phyloP scores from a whole-genome alignment of 2,797 vertebrate species.

The Geotrypetes seraphini region DNA sequence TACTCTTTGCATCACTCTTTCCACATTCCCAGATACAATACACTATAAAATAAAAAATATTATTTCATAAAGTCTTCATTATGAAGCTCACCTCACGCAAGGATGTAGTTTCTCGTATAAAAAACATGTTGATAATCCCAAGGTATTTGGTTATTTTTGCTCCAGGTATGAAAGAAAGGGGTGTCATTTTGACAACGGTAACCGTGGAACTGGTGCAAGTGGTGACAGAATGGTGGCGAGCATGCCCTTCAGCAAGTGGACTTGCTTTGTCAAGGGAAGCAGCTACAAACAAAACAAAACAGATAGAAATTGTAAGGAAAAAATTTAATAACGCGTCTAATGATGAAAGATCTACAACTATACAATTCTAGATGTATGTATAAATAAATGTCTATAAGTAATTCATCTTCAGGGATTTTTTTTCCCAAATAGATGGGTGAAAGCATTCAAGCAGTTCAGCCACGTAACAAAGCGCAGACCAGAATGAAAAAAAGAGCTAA shows the following conservation, averaged over 20 bases:
- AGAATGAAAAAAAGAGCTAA: slow-evolving; percentile 45
- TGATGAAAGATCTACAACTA: too few relatives aligned
- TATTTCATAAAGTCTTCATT: background rate
- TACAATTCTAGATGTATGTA: too few relatives aligned
- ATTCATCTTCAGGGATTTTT: slow-evolving; percentile 36
- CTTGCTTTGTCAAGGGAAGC: slow-evolving; percentile 83
- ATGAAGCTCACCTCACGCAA: slow-evolving; percentile 79
- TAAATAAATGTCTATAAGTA: too few relatives aligned
- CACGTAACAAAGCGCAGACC: slow-evolving; percentile 29
- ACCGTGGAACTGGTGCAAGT: slow-evolving; percentile 66
- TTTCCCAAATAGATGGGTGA: slow-evolving; percentile 54
- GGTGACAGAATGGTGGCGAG: slow-evolving; percentile 67
- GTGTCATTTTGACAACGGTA: slow-evolving; percentile 93
- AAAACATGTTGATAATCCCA: slow-evolving; percentile 99
- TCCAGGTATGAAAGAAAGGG: slow-evolving; percentile 88
- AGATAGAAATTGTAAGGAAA: slow-evolving; percentile 11
- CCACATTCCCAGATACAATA: too few relatives aligned
- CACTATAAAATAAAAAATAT: background rate
- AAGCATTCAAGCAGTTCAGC: slow-evolving; percentile 70
- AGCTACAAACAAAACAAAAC: slow-evolving; percentile 46
- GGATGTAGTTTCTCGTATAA: slow-evolving; percentile 94
- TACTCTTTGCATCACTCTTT: too few relatives aligned
- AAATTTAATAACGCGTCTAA: background rate
- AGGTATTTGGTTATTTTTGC: slow-evolving; percentile 92
- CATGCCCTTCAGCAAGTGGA: slow-evolving; percentile 75